phyloP scores from a whole-genome alignment of 2,113 vertebrate species.

The Sus scrofa region DNA sequence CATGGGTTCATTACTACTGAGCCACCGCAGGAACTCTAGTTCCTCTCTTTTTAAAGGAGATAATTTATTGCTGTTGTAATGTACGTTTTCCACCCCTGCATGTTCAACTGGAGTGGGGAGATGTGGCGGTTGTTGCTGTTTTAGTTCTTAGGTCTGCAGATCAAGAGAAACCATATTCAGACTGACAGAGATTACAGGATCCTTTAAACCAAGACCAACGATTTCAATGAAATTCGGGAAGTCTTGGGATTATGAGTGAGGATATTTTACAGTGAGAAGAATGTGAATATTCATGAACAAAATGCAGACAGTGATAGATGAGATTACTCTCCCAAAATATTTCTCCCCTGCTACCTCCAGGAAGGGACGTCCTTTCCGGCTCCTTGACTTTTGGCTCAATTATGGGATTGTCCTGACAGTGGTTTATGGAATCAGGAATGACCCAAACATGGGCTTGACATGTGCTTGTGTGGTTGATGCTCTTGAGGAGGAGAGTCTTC shows the following conservation, averaged over 20 bases:
- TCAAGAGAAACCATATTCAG: constrained; percentile 25
- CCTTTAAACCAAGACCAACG: not conserved
- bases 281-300: constrained; percentile 49
- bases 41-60: no score
- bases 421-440: not conserved
- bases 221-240: constrained; percentile 12
- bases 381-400: constrained; percentile 6
- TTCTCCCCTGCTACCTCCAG: not conserved
- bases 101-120: not conserved
- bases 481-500: not conserved
- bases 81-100: not conserved
- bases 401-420: not conserved
- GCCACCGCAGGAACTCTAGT: no score
- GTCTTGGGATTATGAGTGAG: not conserved
- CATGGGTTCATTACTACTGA: no score
- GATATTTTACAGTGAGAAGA: not conserved
- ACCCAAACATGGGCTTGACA: not conserved
- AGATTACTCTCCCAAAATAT: constrained; percentile 20
- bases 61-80: not conserved
- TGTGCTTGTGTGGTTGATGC: not conserved
- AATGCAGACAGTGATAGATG: not conserved
- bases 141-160: constrained; percentile 15
- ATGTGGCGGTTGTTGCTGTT: not conserved
- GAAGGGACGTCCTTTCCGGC: not conserved
- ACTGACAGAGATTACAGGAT: not conserved